phyloP scores from a whole-genome alignment of 2,888 invertebrate species.

The Eurytoma adleriae region DNA sequence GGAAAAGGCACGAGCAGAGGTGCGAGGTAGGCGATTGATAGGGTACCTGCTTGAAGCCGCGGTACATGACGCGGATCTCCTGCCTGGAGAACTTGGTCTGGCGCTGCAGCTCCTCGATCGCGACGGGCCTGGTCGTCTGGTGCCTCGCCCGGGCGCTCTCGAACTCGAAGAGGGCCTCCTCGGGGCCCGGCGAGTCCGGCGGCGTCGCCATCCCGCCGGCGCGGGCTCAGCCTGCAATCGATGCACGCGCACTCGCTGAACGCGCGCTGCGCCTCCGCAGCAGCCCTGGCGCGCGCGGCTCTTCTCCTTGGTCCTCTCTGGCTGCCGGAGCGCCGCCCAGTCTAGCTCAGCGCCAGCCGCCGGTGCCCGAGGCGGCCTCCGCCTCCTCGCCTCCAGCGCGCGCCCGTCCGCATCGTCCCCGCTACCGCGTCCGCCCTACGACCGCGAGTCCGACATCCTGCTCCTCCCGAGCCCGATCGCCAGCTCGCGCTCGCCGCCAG shows the following conservation, averaged over 20 bases:
- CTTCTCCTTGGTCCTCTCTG: too few relatives aligned
- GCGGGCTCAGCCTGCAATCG: neutral
- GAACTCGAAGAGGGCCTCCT: conserved; percentile 91
- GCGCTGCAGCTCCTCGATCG: conserved; percentile 92
- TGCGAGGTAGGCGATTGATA: too few relatives aligned
- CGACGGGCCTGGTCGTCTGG: conserved; percentile 90
- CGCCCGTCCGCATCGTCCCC: too few relatives aligned
- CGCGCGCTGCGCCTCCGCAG: neutral
- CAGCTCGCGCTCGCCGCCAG: too few relatives aligned
- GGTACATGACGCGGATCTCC: conserved; percentile 97
- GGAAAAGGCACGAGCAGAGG: too few relatives aligned
- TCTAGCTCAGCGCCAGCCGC: too few relatives aligned
- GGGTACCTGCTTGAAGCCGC: conserved; percentile 96
- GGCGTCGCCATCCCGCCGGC: conserved; percentile 85
- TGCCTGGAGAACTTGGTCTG: conserved; percentile 96
- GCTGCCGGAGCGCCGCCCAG: too few relatives aligned
- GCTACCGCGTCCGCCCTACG: too few relatives aligned
- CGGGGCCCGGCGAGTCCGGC: conserved; percentile 88
- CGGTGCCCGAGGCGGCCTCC: neutral
- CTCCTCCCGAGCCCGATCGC: too few relatives aligned
- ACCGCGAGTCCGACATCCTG: too few relatives aligned
- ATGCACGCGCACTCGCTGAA: neutral
- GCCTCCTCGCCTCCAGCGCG: neutral
- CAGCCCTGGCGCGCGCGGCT: neutral
- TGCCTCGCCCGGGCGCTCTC: conserved; percentile 83